Conservation (phyloP, 2,888 invertebrate species). For the Tubulanus polymorphus region DNA sequence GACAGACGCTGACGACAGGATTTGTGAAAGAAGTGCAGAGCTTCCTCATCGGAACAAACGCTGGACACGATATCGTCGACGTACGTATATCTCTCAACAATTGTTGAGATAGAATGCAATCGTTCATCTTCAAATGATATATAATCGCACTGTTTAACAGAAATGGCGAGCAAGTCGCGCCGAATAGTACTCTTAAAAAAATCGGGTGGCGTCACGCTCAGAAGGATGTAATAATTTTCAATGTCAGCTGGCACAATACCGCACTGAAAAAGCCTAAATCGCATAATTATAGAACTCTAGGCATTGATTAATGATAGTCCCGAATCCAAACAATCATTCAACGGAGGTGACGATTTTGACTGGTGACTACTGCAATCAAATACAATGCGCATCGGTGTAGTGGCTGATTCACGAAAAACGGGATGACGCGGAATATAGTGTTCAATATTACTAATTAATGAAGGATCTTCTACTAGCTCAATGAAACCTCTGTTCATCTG, state of each 20-base stretch:
- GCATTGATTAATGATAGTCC: conserved; percentile 10
- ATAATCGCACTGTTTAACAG: no score
- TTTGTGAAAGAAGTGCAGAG: no score
- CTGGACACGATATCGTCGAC: no score
- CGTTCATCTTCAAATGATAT: no score
- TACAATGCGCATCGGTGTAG: conserved; percentile 8
- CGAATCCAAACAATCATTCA: conserved; percentile 13
- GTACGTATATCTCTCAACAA: no score
- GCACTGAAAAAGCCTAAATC: not conserved
- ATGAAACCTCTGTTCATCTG: conserved; percentile 9
- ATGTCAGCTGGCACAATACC: conserved; percentile 15
- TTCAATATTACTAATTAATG: not conserved
- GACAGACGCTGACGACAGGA: no score
- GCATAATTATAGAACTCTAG: conserved; percentile 4
- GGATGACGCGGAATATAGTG: conserved; percentile 15
- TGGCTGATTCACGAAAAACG: conserved; percentile 2
- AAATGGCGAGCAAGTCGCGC: no score
- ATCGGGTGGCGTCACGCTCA: no score
- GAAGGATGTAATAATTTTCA: no score
- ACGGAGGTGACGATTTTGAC: conserved; percentile 2
- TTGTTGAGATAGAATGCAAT: no score
- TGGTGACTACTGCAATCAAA: conserved; percentile 14
- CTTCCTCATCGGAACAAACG: no score
- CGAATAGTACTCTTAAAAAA: no score
- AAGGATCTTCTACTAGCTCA: conserved; percentile 8